Base-by-base conservation (phyloP, 2,113 vertebrate genomes). In the Cyrtonyx montezumae region DNA sequence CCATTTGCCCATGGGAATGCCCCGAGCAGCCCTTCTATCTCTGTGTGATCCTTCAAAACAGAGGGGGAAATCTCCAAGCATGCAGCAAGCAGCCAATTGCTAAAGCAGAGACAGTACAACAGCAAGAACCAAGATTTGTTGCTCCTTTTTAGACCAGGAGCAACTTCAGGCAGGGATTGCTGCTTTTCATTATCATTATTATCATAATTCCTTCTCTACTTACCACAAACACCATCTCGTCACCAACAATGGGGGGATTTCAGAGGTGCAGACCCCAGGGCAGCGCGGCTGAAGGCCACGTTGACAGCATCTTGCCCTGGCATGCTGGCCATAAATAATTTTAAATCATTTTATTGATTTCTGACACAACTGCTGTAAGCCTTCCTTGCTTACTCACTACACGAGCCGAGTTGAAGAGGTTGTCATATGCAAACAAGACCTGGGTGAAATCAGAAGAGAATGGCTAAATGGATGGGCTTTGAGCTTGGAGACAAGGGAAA, bases 281-380 rank as follows among this genome's bases (percentile, higher is more conserved):
- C 59, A 78, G 36, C 36, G 53, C 48, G 76, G 28, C 26, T 3
- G 1, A 0, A 2, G 51, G 58, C n/a, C 49, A 3, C 1, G 1
- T 48, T 13, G 20, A 61, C 42, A 43, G 43, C 28, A 79, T 25
- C 32, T 65, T 2, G 0, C 69, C 40, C 10, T 53, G 28, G 34
- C 21, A 14, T 1, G 8, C 11, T 25, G 51, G 42, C n/a, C 4
- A 5, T 84, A 55, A 65, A 62, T 67, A 18, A 63, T 63, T 63
- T 40, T 21, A 78, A 87, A 65, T 68, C 42, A 59, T 23, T 46
- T 5, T 5, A 4, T 81, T 81, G 63, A 61, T 65, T 90, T 81
- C 55, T 58, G 30, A n/a, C 22, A 18, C 1, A 22, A 23, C 20
- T 63, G 49, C 36, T 3, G 6, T 78, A 55, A 71, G 53, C 59